Conservation (phyloP, 2,888 invertebrate genomes). For the Muscina levida region DNA sequence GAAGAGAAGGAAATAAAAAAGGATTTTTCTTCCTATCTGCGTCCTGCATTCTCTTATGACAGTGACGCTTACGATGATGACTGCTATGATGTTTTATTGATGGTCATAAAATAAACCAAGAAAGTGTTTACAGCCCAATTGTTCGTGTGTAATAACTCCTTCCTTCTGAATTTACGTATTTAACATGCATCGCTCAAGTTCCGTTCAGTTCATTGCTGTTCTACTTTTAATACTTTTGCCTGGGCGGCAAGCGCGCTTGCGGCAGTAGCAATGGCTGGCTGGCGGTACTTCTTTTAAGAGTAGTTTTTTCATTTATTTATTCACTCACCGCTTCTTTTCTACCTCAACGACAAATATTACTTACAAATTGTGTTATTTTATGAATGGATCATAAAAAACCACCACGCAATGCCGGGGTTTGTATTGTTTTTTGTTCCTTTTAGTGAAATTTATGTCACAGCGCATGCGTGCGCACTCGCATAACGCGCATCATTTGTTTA, state of each 20-base stretch:
- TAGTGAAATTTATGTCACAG: constrained; percentile 57
- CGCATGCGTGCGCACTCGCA: constrained; percentile 38
- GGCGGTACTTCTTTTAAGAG: constrained; percentile 37
- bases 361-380: constrained; percentile 32
- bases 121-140: constrained; percentile 42
- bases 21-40: too few species aligned
- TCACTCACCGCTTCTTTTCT: too few species aligned
- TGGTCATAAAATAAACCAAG: constrained; percentile 51
- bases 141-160: constrained; percentile 52
- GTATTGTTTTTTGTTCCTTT: constrained; percentile 4
- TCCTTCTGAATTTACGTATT: constrained; percentile 34
- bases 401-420: constrained; percentile 24
- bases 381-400: constrained; percentile 41
- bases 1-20: background rate
- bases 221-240: constrained; percentile 48
- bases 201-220: constrained; percentile 18
- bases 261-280: constrained; percentile 40
- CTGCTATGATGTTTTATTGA: constrained; percentile 53
- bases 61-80: constrained; percentile 16
- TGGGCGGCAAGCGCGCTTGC: constrained; percentile 36
- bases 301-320: constrained; percentile 17
- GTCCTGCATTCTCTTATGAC: background rate
- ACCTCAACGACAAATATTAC: constrained; percentile 45
- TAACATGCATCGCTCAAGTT: constrained; percentile 32
- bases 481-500: constrained; percentile 37